A percentile compares a stretch with the other conserved stretches of the same genome.
These are phyloP conservation scores for Nesoenas mayeri DNA, from an alignment of 2,113 vertebrate genomes.

Conservation along the genomic window DNA sequence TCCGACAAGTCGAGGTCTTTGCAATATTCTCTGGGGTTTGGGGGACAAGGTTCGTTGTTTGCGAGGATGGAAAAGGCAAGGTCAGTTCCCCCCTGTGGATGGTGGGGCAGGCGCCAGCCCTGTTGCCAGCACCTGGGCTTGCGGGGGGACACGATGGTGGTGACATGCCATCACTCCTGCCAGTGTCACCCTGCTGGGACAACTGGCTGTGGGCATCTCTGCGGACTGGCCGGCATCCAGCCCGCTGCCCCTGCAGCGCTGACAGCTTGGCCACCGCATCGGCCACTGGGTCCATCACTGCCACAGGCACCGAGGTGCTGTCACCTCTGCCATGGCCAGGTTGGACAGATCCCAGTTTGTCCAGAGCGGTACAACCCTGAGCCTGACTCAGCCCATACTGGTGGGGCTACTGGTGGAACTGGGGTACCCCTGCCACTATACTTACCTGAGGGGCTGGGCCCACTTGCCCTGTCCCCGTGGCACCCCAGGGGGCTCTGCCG, in stretches of 20 bases:
- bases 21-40: constrained; percentile 94
- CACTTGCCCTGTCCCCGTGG: not conserved
- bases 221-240: not conserved
- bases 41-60: constrained; percentile 60
- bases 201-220: not conserved
- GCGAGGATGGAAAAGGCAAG: constrained; percentile 62
- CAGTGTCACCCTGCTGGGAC: not conserved
- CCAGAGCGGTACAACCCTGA: not conserved
- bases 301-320: not conserved
- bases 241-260: not conserved
- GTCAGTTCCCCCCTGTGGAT: constrained; percentile 15
- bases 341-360: not conserved
- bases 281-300: not conserved
- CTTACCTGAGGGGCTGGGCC: not conserved
- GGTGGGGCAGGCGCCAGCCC: rapidly evolving
- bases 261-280: not conserved
- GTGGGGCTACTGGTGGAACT: not conserved
- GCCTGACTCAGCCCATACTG: not conserved
- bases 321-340: not conserved
- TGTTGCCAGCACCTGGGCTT: not conserved
- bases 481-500: not conserved
- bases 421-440: not conserved
- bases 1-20: constrained; percentile 95
- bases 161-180: not conserved
- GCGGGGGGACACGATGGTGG: not conserved